A percentile compares a stretch with the other conserved stretches of the same genome.
Conservation (phyloP, 2,888 invertebrate species). For the Petrolisthes manimaculis region DNA sequence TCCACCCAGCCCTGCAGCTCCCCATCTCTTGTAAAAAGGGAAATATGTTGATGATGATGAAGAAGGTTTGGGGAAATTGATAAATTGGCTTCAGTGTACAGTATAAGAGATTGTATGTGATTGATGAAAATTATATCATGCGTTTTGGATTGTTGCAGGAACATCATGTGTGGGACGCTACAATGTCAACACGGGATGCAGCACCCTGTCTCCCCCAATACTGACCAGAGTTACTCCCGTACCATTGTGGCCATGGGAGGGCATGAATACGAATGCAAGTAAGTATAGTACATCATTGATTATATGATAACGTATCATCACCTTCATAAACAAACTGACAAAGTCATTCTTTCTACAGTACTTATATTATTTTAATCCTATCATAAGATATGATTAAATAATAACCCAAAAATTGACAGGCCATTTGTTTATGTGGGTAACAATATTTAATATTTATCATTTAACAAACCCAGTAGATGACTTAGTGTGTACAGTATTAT, state of each 20-base stretch:
- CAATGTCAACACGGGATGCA: conserved; percentile 92
- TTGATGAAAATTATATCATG: no score
- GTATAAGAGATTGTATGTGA: no score
- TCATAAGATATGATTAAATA: no score
- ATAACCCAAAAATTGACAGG: background rate
- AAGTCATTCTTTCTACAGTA: background rate
- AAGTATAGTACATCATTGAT: conserved; percentile 69
- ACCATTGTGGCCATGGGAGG: conserved; percentile 92
- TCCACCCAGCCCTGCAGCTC: no score
- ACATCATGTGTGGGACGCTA: conserved; percentile 92
- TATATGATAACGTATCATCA: background rate
- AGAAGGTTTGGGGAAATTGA: no score
- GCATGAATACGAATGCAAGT: conserved; percentile 96
- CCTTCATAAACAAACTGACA: background rate
- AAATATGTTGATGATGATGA: no score
- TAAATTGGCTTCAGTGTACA: no score
- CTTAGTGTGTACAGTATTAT: no score
- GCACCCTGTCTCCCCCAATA: conserved; percentile 83
- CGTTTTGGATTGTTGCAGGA: conserved; percentile 73
- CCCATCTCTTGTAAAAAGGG: no score
- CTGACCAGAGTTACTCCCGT: conserved; percentile 74
- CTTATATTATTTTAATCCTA: background rate
- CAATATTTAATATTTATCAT: no score
- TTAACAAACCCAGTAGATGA: no score
- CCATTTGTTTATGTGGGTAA: background rate